A percentile compares a stretch with the other conserved stretches of the same genome.
phyloP scores from a whole-genome alignment of 1,140 invertebrate genomes.

The Zaprionus nigranus region DNA sequence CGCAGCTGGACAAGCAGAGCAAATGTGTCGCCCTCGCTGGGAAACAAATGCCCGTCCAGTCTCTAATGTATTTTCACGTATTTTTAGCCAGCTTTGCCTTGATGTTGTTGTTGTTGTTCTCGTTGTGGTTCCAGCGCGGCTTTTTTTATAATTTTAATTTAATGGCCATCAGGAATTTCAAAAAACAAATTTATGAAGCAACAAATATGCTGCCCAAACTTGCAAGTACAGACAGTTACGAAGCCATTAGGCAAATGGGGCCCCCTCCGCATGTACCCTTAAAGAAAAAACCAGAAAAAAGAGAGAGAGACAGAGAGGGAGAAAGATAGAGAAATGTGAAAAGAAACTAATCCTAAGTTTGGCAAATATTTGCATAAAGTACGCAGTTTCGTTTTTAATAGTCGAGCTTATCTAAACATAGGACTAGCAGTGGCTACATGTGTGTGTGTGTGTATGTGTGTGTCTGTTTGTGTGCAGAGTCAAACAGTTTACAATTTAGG shows the following conservation, averaged over 20 bases:
- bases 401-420: slow-evolving; percentile 46
- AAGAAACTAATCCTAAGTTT: slow-evolving; percentile 37
- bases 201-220: slow-evolving; percentile 20
- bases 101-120: slow-evolving; percentile 30
- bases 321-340: background rate
- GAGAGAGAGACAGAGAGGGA: background rate
- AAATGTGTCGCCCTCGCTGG: slow-evolving; percentile 55
- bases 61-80: slow-evolving; percentile 47
- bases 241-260: slow-evolving; percentile 48
- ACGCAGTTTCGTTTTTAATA: slow-evolving; percentile 59
- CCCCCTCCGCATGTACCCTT: background rate
- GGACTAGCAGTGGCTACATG: slow-evolving; percentile 27
- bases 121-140: slow-evolving; percentile 21
- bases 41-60: background rate
- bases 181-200: slow-evolving; percentile 67
- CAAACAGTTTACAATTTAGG: slow-evolving; percentile 41
- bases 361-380: slow-evolving; percentile 74
- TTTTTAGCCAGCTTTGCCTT: background rate
- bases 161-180: slow-evolving; percentile 79
- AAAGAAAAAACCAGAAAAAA: slow-evolving; percentile 4
- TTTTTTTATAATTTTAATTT: slow-evolving; percentile 76
- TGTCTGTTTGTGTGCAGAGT: slow-evolving; percentile 21
- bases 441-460: background rate
- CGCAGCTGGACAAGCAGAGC: slow-evolving; percentile 34
- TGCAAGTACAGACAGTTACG: slow-evolving; percentile 16